Evolutionary conservation across 2,797 vertebrate species (phyloP).

Genomic region (Enteromius fasciolatus): DNA sequence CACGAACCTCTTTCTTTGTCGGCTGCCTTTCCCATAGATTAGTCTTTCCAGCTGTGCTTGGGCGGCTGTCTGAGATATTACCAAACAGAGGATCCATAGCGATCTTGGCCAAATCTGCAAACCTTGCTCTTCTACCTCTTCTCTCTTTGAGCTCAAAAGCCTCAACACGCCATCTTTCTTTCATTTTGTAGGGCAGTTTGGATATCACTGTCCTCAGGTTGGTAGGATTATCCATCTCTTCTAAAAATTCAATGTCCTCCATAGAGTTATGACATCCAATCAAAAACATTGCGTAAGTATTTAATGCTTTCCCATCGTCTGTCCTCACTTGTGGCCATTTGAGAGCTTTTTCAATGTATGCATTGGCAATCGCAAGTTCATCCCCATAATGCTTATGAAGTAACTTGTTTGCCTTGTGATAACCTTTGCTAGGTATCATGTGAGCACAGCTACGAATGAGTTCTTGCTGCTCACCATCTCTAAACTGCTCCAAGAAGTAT

Average conservation of each 20-base stretch:
- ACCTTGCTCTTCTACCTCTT: background rate
- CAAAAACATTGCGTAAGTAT: slow-evolving; percentile 4
- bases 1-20: background rate
- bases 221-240: slow-evolving; percentile 14
- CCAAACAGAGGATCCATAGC: slow-evolving; percentile 11
- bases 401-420: background rate
- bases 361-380: background rate
- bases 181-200: slow-evolving; percentile 17
- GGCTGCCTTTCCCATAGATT: background rate
- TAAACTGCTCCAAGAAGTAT: slow-evolving; percentile 29
- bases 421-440: slow-evolving; percentile 17
- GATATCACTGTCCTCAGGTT: background rate
- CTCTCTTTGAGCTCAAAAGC: slow-evolving; percentile 3
- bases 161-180: background rate
- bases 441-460: slow-evolving; percentile 38
- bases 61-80: background rate
- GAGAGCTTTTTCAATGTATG: background rate
- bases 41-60: background rate
- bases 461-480: slow-evolving; percentile 12
- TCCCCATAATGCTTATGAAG: slow-evolving; percentile 16
- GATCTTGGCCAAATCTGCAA: slow-evolving; percentile 13
- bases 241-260: slow-evolving; percentile 14
- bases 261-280: slow-evolving; percentile 12
- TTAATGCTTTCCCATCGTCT: background rate
- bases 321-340: background rate